Base-by-base conservation (phyloP, 2,797 vertebrate species). In the Eremophila alpestris region DNA sequence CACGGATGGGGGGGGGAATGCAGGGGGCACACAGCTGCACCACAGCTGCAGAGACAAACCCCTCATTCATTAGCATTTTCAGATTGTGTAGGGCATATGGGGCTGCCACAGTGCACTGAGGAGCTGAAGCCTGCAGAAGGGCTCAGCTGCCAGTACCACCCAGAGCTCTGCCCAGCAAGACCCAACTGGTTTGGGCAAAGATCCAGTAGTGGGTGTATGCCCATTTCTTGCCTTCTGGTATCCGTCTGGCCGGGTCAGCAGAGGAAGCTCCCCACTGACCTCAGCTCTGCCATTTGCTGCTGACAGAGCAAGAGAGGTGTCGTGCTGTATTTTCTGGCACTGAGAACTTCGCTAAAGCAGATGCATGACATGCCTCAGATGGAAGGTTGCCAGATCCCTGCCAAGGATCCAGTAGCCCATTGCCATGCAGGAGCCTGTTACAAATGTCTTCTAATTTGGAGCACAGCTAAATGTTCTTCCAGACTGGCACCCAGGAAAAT, bases 31-130 rank as follows among this genome's bases (percentile, higher is more conserved):
- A 36, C 15, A 4, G 59, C 14, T 69, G 77, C 70, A 41, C 54
- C 12, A n/a, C 90, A 95, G 91, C 94, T 95, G 95, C 69, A 23
- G 16, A 71, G 65, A 97, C 92, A 96, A 90, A 82, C 62, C 51
- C 79, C 62, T 62, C 75, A 43, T 94, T 94, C 87, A 96, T 9
- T 19, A 4, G 46, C 59, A 71, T 34, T 69, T 34, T 67, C 67
- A 69, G 67, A 93, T 6, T 34, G 32, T 60, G 30, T 7, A 54
- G 41, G 40, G 34, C 20, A 3, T 5, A 22, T 11, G 22, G 8
- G 41, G 16, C 40, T 67, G 46, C 40, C 90, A 83, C 43, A 24
- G 29, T 2, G 12, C 46, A 26, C 10, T 21, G 52, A 91, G 30
- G 51, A 86, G 86, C 17, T 1, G 1, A 32, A 13, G 70, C 30